phyloP scores from a whole-genome alignment of 1,140 invertebrate genomes.

The Dryas iulia region DNA sequence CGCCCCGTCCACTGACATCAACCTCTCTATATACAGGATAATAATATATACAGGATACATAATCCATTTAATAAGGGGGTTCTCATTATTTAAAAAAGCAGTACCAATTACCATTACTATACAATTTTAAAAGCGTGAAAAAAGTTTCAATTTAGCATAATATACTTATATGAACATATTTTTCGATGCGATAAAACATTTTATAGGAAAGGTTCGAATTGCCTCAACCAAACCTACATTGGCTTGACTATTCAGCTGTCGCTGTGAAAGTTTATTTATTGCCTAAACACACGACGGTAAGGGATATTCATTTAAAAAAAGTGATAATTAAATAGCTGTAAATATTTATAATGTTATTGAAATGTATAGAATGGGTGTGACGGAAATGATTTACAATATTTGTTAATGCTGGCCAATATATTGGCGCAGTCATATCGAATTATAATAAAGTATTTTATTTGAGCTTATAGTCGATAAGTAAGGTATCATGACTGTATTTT shows the following conservation, averaged over 20 bases:
- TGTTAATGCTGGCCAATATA: neutral
- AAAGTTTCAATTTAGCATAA: too few relatives aligned
- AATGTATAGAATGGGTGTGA: neutral
- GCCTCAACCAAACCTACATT: neutral
- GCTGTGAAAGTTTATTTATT: conserved; percentile 24
- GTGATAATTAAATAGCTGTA: neutral
- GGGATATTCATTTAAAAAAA: neutral
- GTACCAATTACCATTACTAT: too few relatives aligned
- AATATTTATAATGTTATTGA: neutral
- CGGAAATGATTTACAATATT: neutral
- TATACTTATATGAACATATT: too few relatives aligned
- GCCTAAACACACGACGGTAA: neutral
- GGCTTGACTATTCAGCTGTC: neutral
- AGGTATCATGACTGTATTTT: too few relatives aligned
- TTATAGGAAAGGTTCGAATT: neutral
- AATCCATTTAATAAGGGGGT: too few relatives aligned
- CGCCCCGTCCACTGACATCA: too few relatives aligned
- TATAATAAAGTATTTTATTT: neutral
- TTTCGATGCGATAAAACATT: neutral
- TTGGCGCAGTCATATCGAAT: neutral
- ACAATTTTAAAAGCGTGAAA: too few relatives aligned
- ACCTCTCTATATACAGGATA: too few relatives aligned
- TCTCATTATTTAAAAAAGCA: too few relatives aligned
- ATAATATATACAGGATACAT: too few relatives aligned
- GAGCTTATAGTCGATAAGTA: too few relatives aligned